These are phyloP conservation scores for Bolinopsis microptera DNA, from an alignment of 37 sponge, comb jelly and placozoan species.

Conservation along the genomic window DNA sequence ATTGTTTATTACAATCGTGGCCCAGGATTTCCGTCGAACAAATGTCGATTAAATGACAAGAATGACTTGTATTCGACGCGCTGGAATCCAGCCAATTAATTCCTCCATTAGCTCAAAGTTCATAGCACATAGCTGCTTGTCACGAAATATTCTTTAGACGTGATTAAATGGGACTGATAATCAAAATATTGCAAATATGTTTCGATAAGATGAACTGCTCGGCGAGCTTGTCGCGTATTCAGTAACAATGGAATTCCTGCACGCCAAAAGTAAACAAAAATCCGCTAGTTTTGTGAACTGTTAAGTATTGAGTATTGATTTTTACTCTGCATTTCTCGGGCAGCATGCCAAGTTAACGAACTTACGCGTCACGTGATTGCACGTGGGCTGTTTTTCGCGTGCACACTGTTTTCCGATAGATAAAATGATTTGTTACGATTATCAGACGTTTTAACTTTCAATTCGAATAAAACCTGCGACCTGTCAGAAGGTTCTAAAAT, in stretches of 20 bases:
- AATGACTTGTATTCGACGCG: not conserved
- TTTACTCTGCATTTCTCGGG: not conserved
- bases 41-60: not conserved
- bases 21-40: not conserved
- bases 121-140: too few relatives aligned
- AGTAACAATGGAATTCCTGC: slow-evolving; percentile 50
- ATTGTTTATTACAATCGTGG: not conserved
- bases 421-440: not conserved
- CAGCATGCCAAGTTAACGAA: not conserved
- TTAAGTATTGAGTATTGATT: slow-evolving; percentile 38
- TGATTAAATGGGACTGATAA: not conserved
- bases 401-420: not conserved
- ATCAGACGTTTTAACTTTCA: too few relatives aligned
- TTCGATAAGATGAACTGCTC: slow-evolving; percentile 57
- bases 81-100: not conserved
- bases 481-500: too few relatives aligned
- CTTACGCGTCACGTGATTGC: slow-evolving; percentile 17
- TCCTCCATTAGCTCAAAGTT: not conserved
- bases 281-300: slow-evolving; percentile 24
- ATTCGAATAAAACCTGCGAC: too few relatives aligned
- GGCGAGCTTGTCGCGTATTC: slow-evolving; percentile 2
- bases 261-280: slow-evolving; percentile 32
- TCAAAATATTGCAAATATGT: slow-evolving; percentile 43
- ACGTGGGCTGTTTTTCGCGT: not conserved
- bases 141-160: too few relatives aligned